These are phyloP conservation scores for Teleopsis dalmanni DNA, from an alignment of 1,140 invertebrate genomes.

Conservation along the genomic window DNA sequence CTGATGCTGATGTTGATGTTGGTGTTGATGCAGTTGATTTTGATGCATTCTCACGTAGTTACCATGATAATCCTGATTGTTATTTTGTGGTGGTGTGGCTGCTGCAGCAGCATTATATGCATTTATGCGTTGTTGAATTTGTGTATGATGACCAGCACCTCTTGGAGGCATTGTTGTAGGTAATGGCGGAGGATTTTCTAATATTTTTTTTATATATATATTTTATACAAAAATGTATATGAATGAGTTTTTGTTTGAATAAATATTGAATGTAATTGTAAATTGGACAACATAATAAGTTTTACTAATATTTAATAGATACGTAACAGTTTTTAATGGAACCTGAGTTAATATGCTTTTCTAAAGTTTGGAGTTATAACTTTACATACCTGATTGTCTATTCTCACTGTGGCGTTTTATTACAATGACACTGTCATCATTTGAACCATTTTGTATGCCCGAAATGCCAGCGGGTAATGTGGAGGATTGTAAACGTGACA, in stretches of 20 bases:
- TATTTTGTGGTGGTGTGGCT: slow-evolving; percentile 14
- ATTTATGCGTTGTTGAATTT: slow-evolving; percentile 39
- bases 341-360: background rate
- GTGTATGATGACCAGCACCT: slow-evolving; percentile 25
- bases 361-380: background rate
- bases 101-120: slow-evolving; percentile 37
- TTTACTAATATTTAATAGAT: background rate
- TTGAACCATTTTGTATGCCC: slow-evolving; percentile 32
- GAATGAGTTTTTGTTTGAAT: no score
- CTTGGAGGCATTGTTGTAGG: slow-evolving; percentile 42
- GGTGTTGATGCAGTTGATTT: slow-evolving; percentile 19
- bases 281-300: background rate
- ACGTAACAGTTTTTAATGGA: background rate
- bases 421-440: slow-evolving; percentile 24
- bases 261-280: background rate
- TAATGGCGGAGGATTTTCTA: slow-evolving; percentile 44
- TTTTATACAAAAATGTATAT: no score
- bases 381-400: slow-evolving; percentile 32
- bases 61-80: slow-evolving; percentile 10
- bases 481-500: slow-evolving; percentile 18
- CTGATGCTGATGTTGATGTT: slow-evolving; percentile 11
- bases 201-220: slow-evolving; percentile 14
- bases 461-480: slow-evolving; percentile 29
- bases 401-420: slow-evolving; percentile 35
- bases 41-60: slow-evolving; percentile 21